Conservation (phyloP, 2,888 invertebrate species). For the Erynnis tages region DNA sequence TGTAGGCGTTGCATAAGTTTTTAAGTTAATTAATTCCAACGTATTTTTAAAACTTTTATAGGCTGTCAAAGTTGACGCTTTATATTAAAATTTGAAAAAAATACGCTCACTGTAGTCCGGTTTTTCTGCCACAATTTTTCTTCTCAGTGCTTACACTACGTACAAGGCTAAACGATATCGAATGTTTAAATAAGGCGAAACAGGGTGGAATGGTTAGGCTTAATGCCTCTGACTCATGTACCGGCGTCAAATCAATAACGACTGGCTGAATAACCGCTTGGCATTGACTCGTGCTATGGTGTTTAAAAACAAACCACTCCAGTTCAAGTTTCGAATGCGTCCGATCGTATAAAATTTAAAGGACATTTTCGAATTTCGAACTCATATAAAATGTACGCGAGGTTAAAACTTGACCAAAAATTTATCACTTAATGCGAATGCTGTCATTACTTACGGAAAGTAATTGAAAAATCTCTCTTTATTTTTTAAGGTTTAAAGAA, state of each 20-base stretch:
- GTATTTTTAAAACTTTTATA: too few relatives aligned
- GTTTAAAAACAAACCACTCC: conserved; percentile 26
- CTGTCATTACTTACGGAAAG: too few relatives aligned
- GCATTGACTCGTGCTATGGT: conserved; percentile 43
- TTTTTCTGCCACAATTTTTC: conserved; percentile 12
- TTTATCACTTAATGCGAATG: too few relatives aligned
- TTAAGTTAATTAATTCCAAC: too few relatives aligned
- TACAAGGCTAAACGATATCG: conserved; percentile 1
- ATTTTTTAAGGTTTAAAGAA: too few relatives aligned
- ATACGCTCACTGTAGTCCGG: neutral
- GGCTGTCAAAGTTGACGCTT: too few relatives aligned
- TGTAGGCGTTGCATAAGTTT: too few relatives aligned
- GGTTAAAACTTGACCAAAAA: too few relatives aligned
- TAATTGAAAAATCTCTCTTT: too few relatives aligned
- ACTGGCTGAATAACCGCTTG: conserved; percentile 44
- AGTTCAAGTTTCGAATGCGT: conserved; percentile 11
- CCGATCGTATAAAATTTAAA: too few relatives aligned
- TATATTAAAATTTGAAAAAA: neutral
- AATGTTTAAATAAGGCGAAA: conserved; percentile 41
- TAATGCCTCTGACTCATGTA: conserved; percentile 55
- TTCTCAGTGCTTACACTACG: neutral
- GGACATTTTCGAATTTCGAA: conserved; percentile 27
- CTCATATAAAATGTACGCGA: too few relatives aligned
- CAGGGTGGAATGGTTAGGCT: conserved; percentile 33
- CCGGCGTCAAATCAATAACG: conserved; percentile 52